Evolutionary conservation across 2,113 vertebrate genomes (phyloP).

Genomic region (Notothenia rossii): DNA sequence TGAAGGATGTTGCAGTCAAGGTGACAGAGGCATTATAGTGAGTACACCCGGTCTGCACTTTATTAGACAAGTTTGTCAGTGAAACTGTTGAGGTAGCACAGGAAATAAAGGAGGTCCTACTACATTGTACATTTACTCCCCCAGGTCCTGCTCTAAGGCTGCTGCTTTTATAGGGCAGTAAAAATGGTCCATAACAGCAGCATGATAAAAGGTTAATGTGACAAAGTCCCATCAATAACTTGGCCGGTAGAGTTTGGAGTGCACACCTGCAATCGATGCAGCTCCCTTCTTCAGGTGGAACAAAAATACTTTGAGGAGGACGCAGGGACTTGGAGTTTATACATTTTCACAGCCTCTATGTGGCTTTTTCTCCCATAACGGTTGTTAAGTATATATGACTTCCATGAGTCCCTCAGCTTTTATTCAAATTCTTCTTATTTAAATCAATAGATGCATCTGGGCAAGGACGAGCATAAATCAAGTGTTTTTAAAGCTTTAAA

Average conservation of each 20-base stretch:
- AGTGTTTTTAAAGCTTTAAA: background rate
- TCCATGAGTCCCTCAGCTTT: background rate
- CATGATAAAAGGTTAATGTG: conserved; percentile 23
- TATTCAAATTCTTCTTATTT: background rate
- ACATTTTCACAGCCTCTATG: conserved; percentile 13
- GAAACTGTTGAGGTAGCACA: background rate
- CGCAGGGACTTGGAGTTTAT: background rate
- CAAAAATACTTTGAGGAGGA: conserved; percentile 4
- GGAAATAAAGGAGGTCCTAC: background rate
- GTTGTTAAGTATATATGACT: background rate
- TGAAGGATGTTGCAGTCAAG: conserved; percentile 9
- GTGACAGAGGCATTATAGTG: background rate
- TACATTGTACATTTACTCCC: background rate
- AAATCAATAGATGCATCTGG: background rate
- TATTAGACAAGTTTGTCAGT: background rate
- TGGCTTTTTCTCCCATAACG: background rate
- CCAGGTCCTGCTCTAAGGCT: background rate
- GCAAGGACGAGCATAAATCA: background rate
- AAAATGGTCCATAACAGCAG: conserved; percentile 8
- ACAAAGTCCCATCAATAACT: conserved; percentile 31
- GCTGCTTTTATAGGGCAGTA: conserved; percentile 20
- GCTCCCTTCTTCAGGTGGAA: conserved; percentile 23
- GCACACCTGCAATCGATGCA: conserved; percentile 18
- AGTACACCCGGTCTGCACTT: background rate
- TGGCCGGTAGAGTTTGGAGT: background rate